Percentiles rank a stretch among this genome's conserved stretches.
These are phyloP conservation scores for Rhabdornis inornatus DNA, from an alignment of 2,113 vertebrate species.

Conservation along the genomic window DNA sequence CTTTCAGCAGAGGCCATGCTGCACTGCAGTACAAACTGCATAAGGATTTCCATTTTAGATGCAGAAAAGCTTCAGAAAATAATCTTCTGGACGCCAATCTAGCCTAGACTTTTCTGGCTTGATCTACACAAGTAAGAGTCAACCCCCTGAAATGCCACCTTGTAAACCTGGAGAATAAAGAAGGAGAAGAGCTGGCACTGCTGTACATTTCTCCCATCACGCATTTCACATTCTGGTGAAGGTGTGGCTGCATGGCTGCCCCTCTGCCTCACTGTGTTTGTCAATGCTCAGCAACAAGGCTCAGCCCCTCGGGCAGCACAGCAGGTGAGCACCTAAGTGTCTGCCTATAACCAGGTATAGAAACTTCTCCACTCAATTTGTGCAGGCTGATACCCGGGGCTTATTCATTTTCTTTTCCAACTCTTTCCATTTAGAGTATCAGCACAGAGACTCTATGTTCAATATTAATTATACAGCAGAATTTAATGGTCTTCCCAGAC, in stretches of 20 bases:
- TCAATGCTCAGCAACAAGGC: not conserved
- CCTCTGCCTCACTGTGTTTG: not conserved
- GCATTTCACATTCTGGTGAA: not conserved
- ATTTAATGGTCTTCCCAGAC: not conserved
- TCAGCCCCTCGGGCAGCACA: not conserved
- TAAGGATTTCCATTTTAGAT: not conserved
- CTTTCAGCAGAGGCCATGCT: not conserved
- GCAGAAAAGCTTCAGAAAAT: not conserved
- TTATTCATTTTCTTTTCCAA: not conserved
- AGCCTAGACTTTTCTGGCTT: not conserved
- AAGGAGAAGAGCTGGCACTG: not conserved
- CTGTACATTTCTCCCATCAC: not conserved
- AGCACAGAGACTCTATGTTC: not conserved
- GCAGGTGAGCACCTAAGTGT: not conserved
- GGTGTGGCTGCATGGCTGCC: not conserved
- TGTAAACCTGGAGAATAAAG: not conserved
- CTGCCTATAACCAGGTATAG: not conserved
- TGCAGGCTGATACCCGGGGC: not conserved
- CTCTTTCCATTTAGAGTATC: not conserved
- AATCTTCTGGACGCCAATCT: not conserved
- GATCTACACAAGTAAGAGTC: not conserved
- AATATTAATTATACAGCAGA: not conserved
- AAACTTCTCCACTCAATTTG: not conserved
- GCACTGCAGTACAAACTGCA: not conserved
- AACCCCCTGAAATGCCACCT: accelerated